Evolutionary conservation across 2,113 vertebrate species (phyloP), one percentile per base, ranked within the genome.

Genomic region (Cottus gobio): DNA sequence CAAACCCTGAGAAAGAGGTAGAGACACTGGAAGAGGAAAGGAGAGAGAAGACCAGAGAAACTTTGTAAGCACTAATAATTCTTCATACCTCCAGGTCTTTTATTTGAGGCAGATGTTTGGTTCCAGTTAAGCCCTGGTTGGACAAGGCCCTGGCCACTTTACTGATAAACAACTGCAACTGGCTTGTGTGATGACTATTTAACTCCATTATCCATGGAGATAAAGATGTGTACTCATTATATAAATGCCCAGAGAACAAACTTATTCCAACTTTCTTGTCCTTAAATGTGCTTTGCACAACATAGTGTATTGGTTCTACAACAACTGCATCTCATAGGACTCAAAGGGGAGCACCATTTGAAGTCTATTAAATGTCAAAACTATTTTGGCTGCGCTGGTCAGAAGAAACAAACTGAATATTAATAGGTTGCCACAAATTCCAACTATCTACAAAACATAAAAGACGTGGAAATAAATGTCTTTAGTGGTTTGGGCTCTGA

Each of bases 31-130:
- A 46, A 60, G 20, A 31, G 13, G 8, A 58, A 58, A 60, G n/a
- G 12, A 34, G 11, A 73, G 8, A 67, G n/a, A 46, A 11, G 42
- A 76, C 15, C 15, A 34, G 31, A 62, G 13, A 37, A 63, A 61
- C n/a, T 26, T 61, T 54, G 37, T 58, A 39, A 46, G 39, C 48
- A 56, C 26, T 62, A 50, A 77, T 61, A 73, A 52, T 28, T 71
- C n/a, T 64, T 58, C 62, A 48, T 70, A 71, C 16, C 20, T 68
- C 44, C 13, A 24, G 42, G 22, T 5, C 22, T 68, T 79, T 77
- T 68, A 74, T 80, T 16, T 67, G 39, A 87, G 68, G 56, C 88
- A 89, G 79, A 88, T 88, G 88, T 85, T 86, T 56, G 65, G 79
- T 83, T 80, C 75, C 75, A 87, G 48, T 88, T 92, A 82, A 91